Evolutionary conservation across 2,797 vertebrate species (phyloP), one percentile per base, ranked within the genome.

Genomic region (Enteromius thamalakanensis): DNA sequence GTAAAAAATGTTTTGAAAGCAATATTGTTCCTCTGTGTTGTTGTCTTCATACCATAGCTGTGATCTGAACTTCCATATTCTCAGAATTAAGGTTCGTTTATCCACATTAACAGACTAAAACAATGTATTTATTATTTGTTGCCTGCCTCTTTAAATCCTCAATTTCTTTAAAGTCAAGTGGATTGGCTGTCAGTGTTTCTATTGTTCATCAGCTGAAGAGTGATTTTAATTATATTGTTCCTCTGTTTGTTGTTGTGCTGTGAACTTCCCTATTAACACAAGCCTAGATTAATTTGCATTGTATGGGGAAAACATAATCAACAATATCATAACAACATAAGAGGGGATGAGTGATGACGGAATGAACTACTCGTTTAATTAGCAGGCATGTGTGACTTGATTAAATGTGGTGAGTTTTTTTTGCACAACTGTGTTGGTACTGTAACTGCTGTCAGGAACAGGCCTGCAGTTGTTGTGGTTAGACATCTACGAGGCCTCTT

Each of bases 401-500:
- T 58, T 23, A 58, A 76, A 58, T 60, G 12, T 10, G 53, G 53
- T 26, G n/a, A 47, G 42, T 7, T 42, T 7, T 42, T 78, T 58
- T n/a, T 23, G 29, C 12, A 76, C 14, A 40, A 49, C 49, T 42
- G 32, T 42, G 21, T 47, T 67, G 34, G 29, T 49, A 40, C 40
- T 40, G 40, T 9, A 23, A 72, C 47, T 37, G 9, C 49, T 80
- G 51, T 64, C 21, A 51, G 62, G 40, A 70, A 79, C 81, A 78
- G 64, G 21, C 62, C 53, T 71, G 37, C 40, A 76, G 83, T 81
- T 87, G 58, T 80, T 88, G 83, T 85, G 85, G 87, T 88, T 82
- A 58, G 75, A 62, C 14, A 3, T 76, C 23, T 32, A 5, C 58
- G 87, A 53, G 69, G 84, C 86, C 49, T 88, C 89, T 91, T 90